phyloP scores from a whole-genome alignment of 2,888 invertebrate genomes.

The Drosophila monieri region DNA sequence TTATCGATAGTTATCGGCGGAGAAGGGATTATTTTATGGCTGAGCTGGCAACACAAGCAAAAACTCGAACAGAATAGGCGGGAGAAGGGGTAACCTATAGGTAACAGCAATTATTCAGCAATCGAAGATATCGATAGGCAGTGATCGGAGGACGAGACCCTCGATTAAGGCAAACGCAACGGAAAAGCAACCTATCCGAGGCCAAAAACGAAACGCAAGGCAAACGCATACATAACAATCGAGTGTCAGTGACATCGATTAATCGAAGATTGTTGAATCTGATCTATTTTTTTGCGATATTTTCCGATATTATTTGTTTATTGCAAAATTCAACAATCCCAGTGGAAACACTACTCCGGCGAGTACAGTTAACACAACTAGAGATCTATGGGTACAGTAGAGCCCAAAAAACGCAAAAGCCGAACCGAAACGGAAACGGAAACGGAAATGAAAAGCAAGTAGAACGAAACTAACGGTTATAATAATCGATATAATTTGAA shows the following conservation, averaged over 20 bases:
- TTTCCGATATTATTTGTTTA: neutral
- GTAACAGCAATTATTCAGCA: neutral
- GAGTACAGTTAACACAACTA: conserved; percentile 19
- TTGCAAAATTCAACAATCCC: neutral
- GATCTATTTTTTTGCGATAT: neutral
- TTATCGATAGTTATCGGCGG: conserved; percentile 24
- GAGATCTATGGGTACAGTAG: conserved; percentile 28
- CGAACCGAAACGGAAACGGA: conserved; percentile 9
- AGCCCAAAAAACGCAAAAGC: conserved; percentile 37
- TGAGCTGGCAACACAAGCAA: conserved; percentile 3
- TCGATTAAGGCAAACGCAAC: conserved; percentile 21
- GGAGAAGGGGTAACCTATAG: neutral
- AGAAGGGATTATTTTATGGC: neutral
- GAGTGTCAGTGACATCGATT: conserved; percentile 9
- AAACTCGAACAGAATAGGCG: conserved; percentile 6
- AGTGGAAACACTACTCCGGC: conserved; percentile 4
- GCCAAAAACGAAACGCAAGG: conserved; percentile 42
- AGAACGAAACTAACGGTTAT: neutral
- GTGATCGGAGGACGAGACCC: conserved; percentile 14
- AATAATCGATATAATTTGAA: neutral
- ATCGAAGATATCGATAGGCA: conserved; percentile 9
- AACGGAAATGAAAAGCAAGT: conserved; percentile 8
- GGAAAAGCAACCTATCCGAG: conserved; percentile 35
- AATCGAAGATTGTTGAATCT: conserved; percentile 35
- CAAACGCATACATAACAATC: conserved; percentile 24